Evolutionary conservation across 2,888 invertebrate species (phyloP).

Genomic region (Spilarctia lutea): DNA sequence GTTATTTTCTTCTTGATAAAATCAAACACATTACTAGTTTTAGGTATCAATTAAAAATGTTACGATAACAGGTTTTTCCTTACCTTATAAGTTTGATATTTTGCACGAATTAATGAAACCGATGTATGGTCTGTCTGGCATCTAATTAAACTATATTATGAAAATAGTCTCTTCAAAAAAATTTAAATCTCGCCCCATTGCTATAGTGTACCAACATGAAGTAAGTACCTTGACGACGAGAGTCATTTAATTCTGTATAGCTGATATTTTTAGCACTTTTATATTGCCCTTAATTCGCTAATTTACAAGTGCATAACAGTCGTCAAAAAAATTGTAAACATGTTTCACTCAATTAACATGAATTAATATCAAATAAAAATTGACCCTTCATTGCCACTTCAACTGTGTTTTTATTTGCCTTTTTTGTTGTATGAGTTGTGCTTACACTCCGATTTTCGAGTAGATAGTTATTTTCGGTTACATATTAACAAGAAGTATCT

Average conservation of each 20-base stretch:
- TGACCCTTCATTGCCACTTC: conserved; percentile 17
- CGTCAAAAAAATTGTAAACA: conserved; percentile 33
- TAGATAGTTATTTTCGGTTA: background rate
- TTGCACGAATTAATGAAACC: background rate
- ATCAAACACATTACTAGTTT: background rate
- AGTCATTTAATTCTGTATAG: background rate
- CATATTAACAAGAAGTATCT: too few species aligned
- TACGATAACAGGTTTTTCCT: background rate
- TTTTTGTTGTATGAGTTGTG: too few species aligned
- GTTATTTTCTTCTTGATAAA: background rate
- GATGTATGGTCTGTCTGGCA: background rate
- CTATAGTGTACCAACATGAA: background rate
- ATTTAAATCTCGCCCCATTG: background rate
- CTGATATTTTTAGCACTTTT: background rate
- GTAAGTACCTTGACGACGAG: background rate
- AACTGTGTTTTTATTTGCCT: background rate
- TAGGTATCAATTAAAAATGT: background rate
- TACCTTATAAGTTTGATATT: background rate
- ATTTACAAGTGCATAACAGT: background rate
- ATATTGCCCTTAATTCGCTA: background rate
- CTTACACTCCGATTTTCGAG: background rate
- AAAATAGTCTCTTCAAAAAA: background rate
- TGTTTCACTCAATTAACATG: conserved; percentile 26
- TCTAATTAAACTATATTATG: background rate
- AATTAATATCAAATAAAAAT: conserved; percentile 21